Evolutionary conservation across 2,797 vertebrate species (phyloP).

Genomic region (Megalops cyprinoides): DNA sequence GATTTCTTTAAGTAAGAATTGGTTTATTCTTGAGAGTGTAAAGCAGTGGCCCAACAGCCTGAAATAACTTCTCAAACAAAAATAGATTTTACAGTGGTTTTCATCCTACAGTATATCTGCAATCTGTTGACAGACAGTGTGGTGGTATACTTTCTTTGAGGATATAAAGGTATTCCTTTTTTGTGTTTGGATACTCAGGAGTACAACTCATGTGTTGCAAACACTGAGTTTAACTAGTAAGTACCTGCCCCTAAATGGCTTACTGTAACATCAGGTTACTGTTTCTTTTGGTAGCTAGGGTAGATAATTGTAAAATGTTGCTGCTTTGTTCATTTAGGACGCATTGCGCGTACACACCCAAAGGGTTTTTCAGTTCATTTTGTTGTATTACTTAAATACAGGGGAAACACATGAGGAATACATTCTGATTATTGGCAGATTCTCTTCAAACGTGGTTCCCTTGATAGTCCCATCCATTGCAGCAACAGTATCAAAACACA

Average conservation of each 20-base stretch:
- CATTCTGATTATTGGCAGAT: not conserved
- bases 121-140: not conserved
- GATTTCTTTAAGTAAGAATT: constrained; percentile 83
- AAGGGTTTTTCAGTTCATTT: no score
- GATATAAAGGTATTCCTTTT: not conserved
- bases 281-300: not conserved
- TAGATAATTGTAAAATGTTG: not conserved
- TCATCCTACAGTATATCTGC: not conserved
- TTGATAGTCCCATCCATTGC: not conserved
- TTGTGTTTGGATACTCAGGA: not conserved
- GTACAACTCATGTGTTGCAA: not conserved
- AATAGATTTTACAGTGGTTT: constrained; percentile 31
- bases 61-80: constrained; percentile 66
- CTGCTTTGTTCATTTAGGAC: not conserved
- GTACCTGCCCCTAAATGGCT: not conserved
- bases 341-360: not conserved
- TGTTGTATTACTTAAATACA: not conserved
- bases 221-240: not conserved
- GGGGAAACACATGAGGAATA: not conserved
- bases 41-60: constrained; percentile 68
- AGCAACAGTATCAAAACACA: not conserved
- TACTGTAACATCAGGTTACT: not conserved
- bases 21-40: constrained; percentile 77
- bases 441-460: not conserved
- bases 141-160: not conserved